Evolutionary conservation across 1,140 invertebrate species (phyloP), one percentile per base, ranked within the genome.

Genomic region (Tyrophagus putrescentiae): DNA sequence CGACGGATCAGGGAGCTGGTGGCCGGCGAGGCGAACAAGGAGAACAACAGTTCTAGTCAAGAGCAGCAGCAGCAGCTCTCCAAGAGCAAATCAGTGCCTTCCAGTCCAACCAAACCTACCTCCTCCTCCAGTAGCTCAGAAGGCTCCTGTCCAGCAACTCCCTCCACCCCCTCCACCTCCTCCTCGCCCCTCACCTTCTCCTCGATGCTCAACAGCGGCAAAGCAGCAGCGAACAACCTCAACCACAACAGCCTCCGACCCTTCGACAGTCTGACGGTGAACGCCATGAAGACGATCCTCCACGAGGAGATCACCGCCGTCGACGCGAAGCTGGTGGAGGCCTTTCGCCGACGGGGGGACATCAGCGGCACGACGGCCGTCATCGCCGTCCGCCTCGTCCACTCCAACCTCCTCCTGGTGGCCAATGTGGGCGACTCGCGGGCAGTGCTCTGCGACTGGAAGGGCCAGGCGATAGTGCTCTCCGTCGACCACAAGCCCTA

Each of bases 401-500:
- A 82, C 65, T 65, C 68, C 28, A 64, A 66, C 32, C 78, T 80
- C 65, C 71, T 97, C 45, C 84, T 87, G 62, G 89, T 96, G 27
- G 91, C 90, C 6, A 96, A 96, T 79, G 89, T 96, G 28, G 92
- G 92, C 7, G 92, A 97, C 72, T 95, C 91, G 0, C 76, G 92
- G 65, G 92, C 88, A 34, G 89, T 97, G 0, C 87, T 95, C 81
- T 93, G 87, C 74, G 88, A 94, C 74, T 79, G 77, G 39, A 81
- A 84, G 70, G 89, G 89, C 16, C 85, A 84, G 71, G 84, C 83
- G 4, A 87, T 95, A 64, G 89, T 90, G 48, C 75, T 96, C 7
- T 94, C 91, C 13, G 91, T 91, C 73, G 92, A 96, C 72, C 91
- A 97, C 68, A 96, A 96, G 76, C 92, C 92, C 28, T 86, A 93